phyloP scores from a whole-genome alignment of 2,888 invertebrate genomes.

The Tenthredo scrophulariae region DNA sequence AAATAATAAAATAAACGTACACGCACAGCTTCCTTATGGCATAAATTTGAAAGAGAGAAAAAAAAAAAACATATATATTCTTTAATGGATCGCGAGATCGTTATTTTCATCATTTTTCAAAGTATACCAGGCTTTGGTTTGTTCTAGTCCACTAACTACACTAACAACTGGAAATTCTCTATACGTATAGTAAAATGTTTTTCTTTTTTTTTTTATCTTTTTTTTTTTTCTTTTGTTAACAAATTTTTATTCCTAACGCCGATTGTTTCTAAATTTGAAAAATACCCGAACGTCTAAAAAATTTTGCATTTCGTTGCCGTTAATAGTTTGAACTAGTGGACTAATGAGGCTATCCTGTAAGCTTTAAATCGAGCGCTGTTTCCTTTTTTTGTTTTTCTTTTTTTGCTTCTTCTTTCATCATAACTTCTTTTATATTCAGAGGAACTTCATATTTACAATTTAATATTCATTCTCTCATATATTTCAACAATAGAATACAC shows the following conservation, averaged over 20 bases:
- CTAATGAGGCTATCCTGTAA: slow-evolving; percentile 58
- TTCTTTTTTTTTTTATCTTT: slow-evolving; percentile 57
- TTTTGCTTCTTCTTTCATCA: slow-evolving; percentile 51
- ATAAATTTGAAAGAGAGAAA: background rate
- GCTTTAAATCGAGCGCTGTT: slow-evolving; percentile 56
- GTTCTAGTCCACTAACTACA: slow-evolving; percentile 49
- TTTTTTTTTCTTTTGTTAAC: slow-evolving; percentile 57
- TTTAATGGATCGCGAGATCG: slow-evolving; percentile 12
- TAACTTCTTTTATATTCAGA: slow-evolving; percentile 53
- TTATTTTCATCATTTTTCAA: slow-evolving; percentile 55
- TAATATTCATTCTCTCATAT: slow-evolving; percentile 56
- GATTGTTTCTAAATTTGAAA: slow-evolving; percentile 58
- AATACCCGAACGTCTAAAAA: slow-evolving; percentile 55
- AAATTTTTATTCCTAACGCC: slow-evolving; percentile 39
- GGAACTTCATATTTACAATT: slow-evolving; percentile 57
- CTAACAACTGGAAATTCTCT: slow-evolving; percentile 44
- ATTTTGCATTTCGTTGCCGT: slow-evolving; percentile 48
- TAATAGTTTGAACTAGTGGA: slow-evolving; percentile 56
- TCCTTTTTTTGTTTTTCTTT: slow-evolving; percentile 54
- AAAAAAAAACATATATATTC: background rate
- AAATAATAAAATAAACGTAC: background rate
- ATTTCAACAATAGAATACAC: slow-evolving; percentile 36
- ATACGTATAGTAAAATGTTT: slow-evolving; percentile 55
- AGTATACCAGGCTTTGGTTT: slow-evolving; percentile 55
- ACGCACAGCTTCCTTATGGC: background rate